Evolutionary conservation across 2,888 invertebrate genomes (phyloP).

Genomic region (Rhagonycha fulva): DNA sequence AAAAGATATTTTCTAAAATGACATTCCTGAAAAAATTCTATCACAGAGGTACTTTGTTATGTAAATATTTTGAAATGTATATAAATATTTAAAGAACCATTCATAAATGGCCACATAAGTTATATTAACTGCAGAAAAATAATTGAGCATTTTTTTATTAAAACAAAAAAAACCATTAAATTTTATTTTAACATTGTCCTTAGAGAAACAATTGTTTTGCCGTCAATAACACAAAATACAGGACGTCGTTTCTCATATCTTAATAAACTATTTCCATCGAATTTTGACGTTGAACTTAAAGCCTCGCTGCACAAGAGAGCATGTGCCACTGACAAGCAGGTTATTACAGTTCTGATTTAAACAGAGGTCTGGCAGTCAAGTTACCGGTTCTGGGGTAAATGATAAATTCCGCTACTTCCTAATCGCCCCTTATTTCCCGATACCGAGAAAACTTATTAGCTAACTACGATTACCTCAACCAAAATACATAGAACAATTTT

Average conservation of each 20-base stretch:
- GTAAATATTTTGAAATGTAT: background rate
- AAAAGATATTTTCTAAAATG: background rate
- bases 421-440: constrained; percentile 29
- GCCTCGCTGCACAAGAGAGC: constrained; percentile 41
- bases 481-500: constrained; percentile 2
- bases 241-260: constrained; percentile 27
- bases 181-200: constrained; percentile 4
- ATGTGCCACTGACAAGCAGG: constrained; percentile 48
- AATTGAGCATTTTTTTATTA: background rate
- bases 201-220: constrained; percentile 24
- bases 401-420: constrained; percentile 37
- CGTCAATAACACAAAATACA: constrained; percentile 26
- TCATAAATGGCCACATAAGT: background rate
- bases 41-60: background rate
- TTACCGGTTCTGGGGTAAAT: constrained; percentile 37
- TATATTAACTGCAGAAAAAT: background rate
- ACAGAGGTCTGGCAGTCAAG: constrained; percentile 42
- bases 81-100: background rate
- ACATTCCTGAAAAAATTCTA: background rate
- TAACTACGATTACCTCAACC: background rate
- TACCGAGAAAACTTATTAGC: constrained; percentile 19
- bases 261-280: constrained; percentile 32
- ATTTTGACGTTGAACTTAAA: constrained; percentile 41
- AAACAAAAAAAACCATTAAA: background rate
- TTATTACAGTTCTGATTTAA: constrained; percentile 50